phyloP scores from a whole-genome alignment of 23 tunicate genomes.

The Styela clava region DNA sequence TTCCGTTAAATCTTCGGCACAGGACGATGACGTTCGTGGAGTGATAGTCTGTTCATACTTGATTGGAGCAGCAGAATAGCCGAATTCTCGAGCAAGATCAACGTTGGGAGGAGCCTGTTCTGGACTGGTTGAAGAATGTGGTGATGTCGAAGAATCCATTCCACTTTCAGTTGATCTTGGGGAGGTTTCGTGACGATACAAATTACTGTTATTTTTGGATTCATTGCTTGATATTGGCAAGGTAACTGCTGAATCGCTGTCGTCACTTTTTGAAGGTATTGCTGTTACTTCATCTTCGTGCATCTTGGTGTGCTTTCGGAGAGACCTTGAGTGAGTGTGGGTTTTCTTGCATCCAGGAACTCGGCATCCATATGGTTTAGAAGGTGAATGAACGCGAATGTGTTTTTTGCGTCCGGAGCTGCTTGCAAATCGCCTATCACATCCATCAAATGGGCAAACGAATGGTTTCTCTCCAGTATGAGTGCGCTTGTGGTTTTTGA shows the following conservation, averaged over 20 bases:
- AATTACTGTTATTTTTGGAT: neutral
- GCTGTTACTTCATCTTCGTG: conserved; percentile 37
- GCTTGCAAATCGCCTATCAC: conserved; percentile 58
- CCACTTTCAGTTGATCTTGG: neutral
- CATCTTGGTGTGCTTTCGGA: conserved; percentile 59
- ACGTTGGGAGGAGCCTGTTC: conserved; percentile 7
- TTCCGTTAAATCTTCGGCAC: neutral
- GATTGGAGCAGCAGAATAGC: neutral
- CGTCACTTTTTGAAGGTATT: neutral
- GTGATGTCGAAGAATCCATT: neutral
- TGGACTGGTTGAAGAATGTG: neutral
- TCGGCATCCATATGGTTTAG: conserved; percentile 50
- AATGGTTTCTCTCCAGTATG: conserved; percentile 78
- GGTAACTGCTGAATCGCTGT: conserved; percentile 5
- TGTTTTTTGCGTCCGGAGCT: conserved; percentile 76
- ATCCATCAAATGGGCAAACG: conserved; percentile 54
- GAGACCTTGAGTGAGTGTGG: conserved; percentile 71
- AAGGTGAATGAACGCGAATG: conserved; percentile 59
- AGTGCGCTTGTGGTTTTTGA: conserved; percentile 64
- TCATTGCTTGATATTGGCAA: conserved; percentile 17
- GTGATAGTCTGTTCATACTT: neutral
- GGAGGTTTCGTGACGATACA: neutral
- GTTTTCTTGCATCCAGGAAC: conserved; percentile 46
- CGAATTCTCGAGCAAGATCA: neutral
- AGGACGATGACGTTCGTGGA: too few species aligned